phyloP scores from a whole-genome alignment of 2,113 vertebrate genomes.

The Proterorhinus semilunaris region DNA sequence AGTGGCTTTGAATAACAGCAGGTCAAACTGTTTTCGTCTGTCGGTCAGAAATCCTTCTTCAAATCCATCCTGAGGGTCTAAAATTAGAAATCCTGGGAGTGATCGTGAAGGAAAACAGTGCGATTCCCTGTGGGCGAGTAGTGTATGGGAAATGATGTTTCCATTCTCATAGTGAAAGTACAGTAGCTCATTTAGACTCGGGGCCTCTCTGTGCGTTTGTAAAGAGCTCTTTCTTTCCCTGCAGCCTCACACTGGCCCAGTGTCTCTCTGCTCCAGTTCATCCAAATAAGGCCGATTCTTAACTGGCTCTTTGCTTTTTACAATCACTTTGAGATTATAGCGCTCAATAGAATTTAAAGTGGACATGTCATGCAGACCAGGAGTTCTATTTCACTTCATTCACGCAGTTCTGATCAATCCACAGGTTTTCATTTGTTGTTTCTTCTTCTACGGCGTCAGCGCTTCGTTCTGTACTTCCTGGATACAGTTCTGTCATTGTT shows the following conservation, averaged over 20 bases:
- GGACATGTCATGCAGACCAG: too few species aligned
- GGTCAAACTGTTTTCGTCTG: too few species aligned
- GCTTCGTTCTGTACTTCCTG: too few species aligned
- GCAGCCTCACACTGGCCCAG: slow-evolving; percentile 2
- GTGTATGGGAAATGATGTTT: slow-evolving; percentile 59
- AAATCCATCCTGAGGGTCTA: slow-evolving; percentile 25
- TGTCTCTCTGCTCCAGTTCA: background rate
- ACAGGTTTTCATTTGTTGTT: too few species aligned
- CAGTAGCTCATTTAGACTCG: slow-evolving; percentile 53
- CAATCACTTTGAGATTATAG: too few species aligned
- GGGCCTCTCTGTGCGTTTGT: slow-evolving; percentile 28
- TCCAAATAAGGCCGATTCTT: background rate
- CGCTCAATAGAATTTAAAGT: too few species aligned
- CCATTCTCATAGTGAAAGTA: slow-evolving; percentile 64
- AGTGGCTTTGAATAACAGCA: too few species aligned
- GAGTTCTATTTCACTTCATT: too few species aligned
- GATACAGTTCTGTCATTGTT: too few species aligned
- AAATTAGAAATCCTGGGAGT: slow-evolving; percentile 53
- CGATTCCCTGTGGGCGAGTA: slow-evolving; percentile 38
- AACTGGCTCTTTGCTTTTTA: background rate
- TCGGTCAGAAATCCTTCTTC: background rate
- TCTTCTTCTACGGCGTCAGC: too few species aligned
- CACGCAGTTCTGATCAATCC: too few species aligned
- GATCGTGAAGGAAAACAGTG: slow-evolving; percentile 52
- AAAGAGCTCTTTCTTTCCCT: slow-evolving; percentile 24